Conservation (phyloP, 2,888 invertebrate genomes). For the Sepiola atlantica region DNA sequence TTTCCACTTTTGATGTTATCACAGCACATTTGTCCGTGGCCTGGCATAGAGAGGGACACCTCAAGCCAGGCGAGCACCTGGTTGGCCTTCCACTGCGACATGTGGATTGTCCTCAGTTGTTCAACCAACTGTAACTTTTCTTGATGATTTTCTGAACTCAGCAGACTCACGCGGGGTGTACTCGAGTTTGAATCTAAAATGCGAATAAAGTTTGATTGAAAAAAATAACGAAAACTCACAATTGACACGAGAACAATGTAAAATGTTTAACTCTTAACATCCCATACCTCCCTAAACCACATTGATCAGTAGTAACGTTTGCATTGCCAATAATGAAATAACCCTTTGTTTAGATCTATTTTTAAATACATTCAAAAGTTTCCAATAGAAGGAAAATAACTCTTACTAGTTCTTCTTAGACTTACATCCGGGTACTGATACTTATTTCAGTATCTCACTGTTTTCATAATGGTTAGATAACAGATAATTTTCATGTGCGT, state of each 20-base stretch:
- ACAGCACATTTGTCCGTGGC: constrained; percentile 90
- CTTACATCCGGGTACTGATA: too few relatives aligned
- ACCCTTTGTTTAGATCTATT: too few relatives aligned
- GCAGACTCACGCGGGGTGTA: constrained; percentile 60
- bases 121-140: constrained; percentile 83
- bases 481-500: too few relatives aligned
- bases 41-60: constrained; percentile 94
- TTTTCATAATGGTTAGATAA: too few relatives aligned
- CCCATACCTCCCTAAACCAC: too few relatives aligned
- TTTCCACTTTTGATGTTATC: constrained; percentile 97
- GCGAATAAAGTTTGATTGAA: not conserved
- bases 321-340: too few relatives aligned
- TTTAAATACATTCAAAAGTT: too few relatives aligned
- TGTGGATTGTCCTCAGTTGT: constrained; percentile 85
- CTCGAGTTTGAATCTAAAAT: constrained; percentile 55
- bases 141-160: constrained; percentile 71
- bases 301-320: too few relatives aligned
- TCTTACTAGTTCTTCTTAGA: too few relatives aligned
- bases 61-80: constrained; percentile 96
- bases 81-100: constrained; percentile 92
- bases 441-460: too few relatives aligned
- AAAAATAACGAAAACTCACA: not conserved
- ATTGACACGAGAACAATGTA: not conserved
- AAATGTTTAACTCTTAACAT: not conserved
- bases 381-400: too few relatives aligned